Evolutionary conservation across 2,113 vertebrate genomes (phyloP), one percentile per base, ranked within the genome.

Genomic region (Pseudorhombus dupliciocellatus): DNA sequence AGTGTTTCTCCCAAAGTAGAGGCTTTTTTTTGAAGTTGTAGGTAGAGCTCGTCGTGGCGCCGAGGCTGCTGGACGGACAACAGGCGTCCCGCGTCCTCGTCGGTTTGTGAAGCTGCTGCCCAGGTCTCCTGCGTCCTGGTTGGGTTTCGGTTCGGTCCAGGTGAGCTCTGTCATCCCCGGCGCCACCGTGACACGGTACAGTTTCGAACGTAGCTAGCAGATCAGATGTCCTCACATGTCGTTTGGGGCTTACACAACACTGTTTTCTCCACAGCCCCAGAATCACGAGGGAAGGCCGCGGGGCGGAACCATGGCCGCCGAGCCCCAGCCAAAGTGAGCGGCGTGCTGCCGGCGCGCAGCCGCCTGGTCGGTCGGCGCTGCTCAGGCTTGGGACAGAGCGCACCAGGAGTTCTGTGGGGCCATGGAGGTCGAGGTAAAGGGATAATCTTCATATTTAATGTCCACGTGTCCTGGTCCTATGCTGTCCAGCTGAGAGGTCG

Each of bases 391-490:
- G 0, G 96, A 95, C 84, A 98, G 88, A 0, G 97, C 93, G 0
- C 97, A 99, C 96, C 97, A 99, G 73, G 96, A 94, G 85, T 94
- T 93, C 79, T 97, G 97, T 0, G 94, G 85, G 22, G 91, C 85
- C 86, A 96, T 91, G 76, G 91, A 82, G 2, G 85, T 51, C 0
- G 94, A 78, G 0, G 94, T 91, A 80, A 96, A 97, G 24, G 87
- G 76, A 77, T 95, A 98, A 69, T 98, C 96, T 91, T 98, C 97
- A 0, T 95, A 98, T 86, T 97, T 98, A 89, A 98, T 95, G 78
- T 98, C 95, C 73, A 94, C 22, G 2, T 95, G 95, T 80, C 90
- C 51, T 1, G 94, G 16, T 1, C 89, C 92, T 0, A 84, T 56
- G 63, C 89, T 94, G 81, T 92, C 91, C 28, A 95, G 77, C 85